These are phyloP conservation scores for Ophioninae sp. DNA, from an alignment of 2,888 invertebrate genomes.

Conservation along the genomic window DNA sequence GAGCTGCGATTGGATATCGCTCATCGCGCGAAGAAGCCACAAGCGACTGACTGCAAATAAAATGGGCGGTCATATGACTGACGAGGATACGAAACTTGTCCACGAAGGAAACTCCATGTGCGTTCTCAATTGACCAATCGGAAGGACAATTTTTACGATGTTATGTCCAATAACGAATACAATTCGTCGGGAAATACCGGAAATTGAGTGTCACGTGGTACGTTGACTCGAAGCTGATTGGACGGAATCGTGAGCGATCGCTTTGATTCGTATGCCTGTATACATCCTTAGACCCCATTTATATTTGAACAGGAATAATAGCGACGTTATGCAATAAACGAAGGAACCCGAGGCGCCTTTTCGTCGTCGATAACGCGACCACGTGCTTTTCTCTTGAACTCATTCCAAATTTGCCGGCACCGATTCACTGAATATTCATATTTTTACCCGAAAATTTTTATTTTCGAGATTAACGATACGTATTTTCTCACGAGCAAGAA, in stretches of 20 bases:
- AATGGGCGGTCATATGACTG: not conserved
- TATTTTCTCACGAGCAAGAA: not conserved
- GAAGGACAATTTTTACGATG: not conserved
- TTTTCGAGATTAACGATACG: not conserved
- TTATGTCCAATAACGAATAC: slow-evolving; percentile 26
- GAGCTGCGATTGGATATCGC: too few species aligned
- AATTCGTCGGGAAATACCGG: slow-evolving; percentile 37
- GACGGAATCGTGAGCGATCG: slow-evolving; percentile 30
- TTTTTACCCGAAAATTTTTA: not conserved
- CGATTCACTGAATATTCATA: not conserved
- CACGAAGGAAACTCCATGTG: not conserved
- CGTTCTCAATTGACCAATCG: slow-evolving; percentile 10
- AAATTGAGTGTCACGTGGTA: slow-evolving; percentile 56
- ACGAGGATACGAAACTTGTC: not conserved
- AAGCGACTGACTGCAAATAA: too few species aligned
- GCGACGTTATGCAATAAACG: slow-evolving; percentile 56
- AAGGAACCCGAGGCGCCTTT: not conserved
- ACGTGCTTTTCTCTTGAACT: slow-evolving; percentile 46
- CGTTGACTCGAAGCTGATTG: slow-evolving; percentile 46
- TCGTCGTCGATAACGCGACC: slow-evolving; percentile 20
- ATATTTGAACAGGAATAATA: slow-evolving; percentile 49
- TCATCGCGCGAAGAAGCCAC: too few species aligned
- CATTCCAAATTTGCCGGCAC: slow-evolving; percentile 35
- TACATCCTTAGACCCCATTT: slow-evolving; percentile 30
- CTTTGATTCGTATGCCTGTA: slow-evolving; percentile 31